Evolutionary conservation across 2,888 invertebrate species (phyloP), one percentile per base, ranked within the genome.

Genomic region (Lasioglossum marginatum): DNA sequence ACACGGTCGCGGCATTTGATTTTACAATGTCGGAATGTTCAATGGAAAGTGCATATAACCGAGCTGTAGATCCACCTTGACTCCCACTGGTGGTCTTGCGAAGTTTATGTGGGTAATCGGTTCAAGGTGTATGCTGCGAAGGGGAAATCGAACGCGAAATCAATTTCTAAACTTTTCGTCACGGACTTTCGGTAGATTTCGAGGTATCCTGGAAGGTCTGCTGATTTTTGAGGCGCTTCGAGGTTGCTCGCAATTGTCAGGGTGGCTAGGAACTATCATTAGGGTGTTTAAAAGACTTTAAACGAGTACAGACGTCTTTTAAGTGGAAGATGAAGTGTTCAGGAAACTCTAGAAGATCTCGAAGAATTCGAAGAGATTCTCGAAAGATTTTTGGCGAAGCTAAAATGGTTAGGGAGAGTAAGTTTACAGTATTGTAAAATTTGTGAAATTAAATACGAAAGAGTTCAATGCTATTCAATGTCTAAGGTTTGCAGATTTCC

Each of bases 81-180:
- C 79, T 85, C 85, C 68, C 76, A 76, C 66, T 85, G 79, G 84
- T 70, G 75, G 57, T 57, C 57, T 81, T 57, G 43, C 70, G 60
- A 71, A 83, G 43, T 83, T 83, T 74, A 84, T 78, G 78, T 75
- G 52, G 84, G 83, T 83, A 84, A 84, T 71, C 83, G 75, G 68
- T 68, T 83, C 70, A 79, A 79, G 75, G 77, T 76, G 63, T 63
- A 31, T 2, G 82, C 75, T 63, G 52, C 73, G 52, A 57, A 78
- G 74, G 52, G 78, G 75, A 71, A 71, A 84, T 84, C 78, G 63
- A 74, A 83, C 66, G 66, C 19, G 23, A 34, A 66, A 31, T 31
- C 16, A 63, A 63, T 27, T 27, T 31, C 63, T 14, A 31, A 63
- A 63, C 63, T 63, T 63, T 31, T 27, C 27, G 31, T 63, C 31